These are phyloP conservation scores for Porites lobata DNA, from an alignment of 92 coral and sea anemone species.

Conservation along the genomic window DNA sequence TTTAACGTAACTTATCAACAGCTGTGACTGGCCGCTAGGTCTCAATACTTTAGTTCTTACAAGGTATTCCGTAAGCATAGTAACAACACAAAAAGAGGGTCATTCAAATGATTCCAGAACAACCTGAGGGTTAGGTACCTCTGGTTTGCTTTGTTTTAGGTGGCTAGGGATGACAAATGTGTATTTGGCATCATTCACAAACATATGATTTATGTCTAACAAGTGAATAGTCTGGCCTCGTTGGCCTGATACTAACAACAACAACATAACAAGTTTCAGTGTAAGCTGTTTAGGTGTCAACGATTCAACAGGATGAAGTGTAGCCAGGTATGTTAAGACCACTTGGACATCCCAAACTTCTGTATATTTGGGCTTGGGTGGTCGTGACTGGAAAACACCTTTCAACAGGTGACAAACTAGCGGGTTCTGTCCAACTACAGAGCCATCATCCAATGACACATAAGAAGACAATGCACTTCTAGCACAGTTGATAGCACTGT, in stretches of 20 bases:
- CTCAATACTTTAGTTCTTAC: conserved; percentile 31
- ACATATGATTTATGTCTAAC: conserved; percentile 34
- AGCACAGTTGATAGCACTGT: conserved; percentile 51
- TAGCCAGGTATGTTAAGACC: conserved; percentile 30
- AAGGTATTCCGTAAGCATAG: conserved; percentile 23
- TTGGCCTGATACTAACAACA: not conserved
- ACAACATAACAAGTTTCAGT: conserved; percentile 37
- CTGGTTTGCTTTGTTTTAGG: conserved; percentile 62
- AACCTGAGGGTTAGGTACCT: conserved; percentile 25
- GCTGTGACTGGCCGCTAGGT: conserved; percentile 26
- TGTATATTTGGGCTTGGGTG: conserved; percentile 39
- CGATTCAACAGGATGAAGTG: conserved; percentile 39
- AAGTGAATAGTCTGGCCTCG: conserved; percentile 42
- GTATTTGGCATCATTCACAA: conserved; percentile 12
- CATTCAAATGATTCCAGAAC: conserved; percentile 26
- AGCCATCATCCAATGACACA: conserved; percentile 24
- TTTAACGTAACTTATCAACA: conserved; percentile 39
- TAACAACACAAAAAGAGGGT: conserved; percentile 42
- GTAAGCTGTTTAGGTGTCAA: conserved; percentile 39
- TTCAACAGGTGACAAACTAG: conserved; percentile 12
- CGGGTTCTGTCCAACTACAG: conserved; percentile 39
- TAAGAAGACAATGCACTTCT: conserved; percentile 41
- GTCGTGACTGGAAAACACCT: conserved; percentile 31
- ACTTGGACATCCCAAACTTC: conserved; percentile 61
- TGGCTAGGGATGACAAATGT: conserved; percentile 41